phyloP scores from a whole-genome alignment of 2,113 vertebrate species.

The Bombycilla garrulus region DNA sequence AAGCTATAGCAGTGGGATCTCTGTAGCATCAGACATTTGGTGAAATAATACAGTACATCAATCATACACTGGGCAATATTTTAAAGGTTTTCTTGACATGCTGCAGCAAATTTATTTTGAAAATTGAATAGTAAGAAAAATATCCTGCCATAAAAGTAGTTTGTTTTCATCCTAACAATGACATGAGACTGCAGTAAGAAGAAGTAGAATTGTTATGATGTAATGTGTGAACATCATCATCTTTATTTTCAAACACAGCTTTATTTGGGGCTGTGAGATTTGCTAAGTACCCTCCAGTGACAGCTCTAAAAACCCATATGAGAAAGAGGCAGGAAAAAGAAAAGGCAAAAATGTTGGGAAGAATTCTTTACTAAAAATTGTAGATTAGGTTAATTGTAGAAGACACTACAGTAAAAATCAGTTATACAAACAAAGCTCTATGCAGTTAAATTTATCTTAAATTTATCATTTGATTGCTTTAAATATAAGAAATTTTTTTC shows the following conservation, averaged over 20 bases:
- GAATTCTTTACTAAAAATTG: background rate
- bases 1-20: background rate
- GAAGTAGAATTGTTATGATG: background rate
- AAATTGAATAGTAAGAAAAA: background rate
- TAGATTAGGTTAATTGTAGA: background rate
- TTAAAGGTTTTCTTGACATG: background rate
- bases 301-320: background rate
- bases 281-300: background rate
- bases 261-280: background rate
- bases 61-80: background rate
- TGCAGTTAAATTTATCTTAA: background rate
- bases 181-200: background rate
- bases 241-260: background rate
- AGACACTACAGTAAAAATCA: background rate
- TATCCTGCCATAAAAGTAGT: background rate
- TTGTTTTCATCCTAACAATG: background rate
- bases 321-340: background rate
- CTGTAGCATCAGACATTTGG: background rate
- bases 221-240: background rate
- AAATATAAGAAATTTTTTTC: background rate
- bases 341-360: background rate
- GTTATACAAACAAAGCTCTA: background rate
- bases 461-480: background rate
- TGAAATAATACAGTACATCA: background rate
- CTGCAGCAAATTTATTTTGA: background rate